Evolutionary conservation across 1,140 invertebrate genomes (phyloP).

Genomic region (Hycleus phaleratus): DNA sequence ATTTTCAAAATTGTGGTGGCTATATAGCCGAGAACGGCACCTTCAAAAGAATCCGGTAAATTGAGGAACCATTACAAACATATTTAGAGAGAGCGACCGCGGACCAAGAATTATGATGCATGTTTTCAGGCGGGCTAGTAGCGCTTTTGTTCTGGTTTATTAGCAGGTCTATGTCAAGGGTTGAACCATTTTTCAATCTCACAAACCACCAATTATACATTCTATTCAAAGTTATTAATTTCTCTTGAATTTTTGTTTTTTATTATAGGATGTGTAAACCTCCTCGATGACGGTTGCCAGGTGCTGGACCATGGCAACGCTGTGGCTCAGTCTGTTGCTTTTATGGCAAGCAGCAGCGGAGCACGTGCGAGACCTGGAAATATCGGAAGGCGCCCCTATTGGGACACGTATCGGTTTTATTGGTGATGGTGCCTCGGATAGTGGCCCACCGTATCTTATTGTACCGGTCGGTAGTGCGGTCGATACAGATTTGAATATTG

Average conservation of each 20-base stretch:
- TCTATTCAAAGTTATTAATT: not conserved
- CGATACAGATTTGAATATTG: constrained; percentile 80
- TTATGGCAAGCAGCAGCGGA: constrained; percentile 44
- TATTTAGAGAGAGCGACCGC: constrained; percentile 26
- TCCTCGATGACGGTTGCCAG: constrained; percentile 28
- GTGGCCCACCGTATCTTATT: constrained; percentile 77
- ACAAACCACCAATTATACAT: not conserved
- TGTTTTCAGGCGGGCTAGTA: constrained; percentile 31
- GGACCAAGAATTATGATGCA: constrained; percentile 9
- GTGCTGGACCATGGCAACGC: constrained; percentile 19
- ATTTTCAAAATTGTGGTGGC: no score
- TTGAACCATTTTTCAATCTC: constrained; percentile 3
- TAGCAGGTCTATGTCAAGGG: constrained; percentile 23
- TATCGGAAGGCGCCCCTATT: constrained; percentile 77
- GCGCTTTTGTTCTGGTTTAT: constrained; percentile 31
- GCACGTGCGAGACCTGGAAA: constrained; percentile 71
- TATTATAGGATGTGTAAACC: constrained; percentile 35
- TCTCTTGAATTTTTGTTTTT: not conserved
- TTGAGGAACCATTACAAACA: constrained; percentile 35
- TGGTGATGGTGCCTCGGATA: constrained; percentile 60
- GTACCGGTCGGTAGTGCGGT: constrained; percentile 80
- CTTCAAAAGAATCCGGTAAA: constrained; percentile 31
- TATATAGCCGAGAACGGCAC: constrained; percentile 16
- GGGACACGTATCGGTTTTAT: constrained; percentile 82
- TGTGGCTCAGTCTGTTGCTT: constrained; percentile 39